phyloP scores from a whole-genome alignment of 2,113 vertebrate genomes.

The Cygnus buccinator region DNA sequence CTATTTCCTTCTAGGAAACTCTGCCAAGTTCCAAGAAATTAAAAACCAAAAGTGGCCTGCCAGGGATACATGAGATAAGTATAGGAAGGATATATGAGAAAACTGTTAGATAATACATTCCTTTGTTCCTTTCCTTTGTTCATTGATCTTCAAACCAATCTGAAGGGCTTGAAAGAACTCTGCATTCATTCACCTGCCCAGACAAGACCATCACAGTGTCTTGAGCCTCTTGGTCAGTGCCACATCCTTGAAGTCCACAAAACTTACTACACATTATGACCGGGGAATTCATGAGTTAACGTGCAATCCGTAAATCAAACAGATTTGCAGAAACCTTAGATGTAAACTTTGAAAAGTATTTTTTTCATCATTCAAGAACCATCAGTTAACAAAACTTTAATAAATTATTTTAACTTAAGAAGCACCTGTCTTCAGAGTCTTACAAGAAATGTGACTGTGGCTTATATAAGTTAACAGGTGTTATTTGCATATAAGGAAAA shows the following conservation, averaged over 20 bases:
- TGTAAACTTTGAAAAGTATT: background rate
- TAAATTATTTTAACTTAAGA: background rate
- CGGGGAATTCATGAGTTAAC: background rate
- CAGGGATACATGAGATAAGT: background rate
- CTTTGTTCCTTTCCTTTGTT: background rate
- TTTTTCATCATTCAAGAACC: background rate
- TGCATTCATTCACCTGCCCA: background rate
- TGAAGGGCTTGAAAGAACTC: background rate
- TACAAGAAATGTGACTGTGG: background rate
- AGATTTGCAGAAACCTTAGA: background rate
- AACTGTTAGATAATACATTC: background rate
- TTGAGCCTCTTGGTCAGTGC: background rate
- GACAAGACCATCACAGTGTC: background rate
- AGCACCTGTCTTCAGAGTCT: background rate
- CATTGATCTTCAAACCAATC: background rate
- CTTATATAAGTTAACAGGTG: background rate
- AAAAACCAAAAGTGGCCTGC: background rate
- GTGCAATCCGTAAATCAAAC: accelerated
- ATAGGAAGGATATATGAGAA: background rate
- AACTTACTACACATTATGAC: background rate
- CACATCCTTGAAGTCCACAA: background rate
- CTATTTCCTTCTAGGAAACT: background rate
- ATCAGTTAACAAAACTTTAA: background rate
- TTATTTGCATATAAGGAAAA: background rate
- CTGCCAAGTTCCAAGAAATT: background rate